phyloP scores from a whole-genome alignment of 2,113 vertebrate genomes.

The Capra hircus region DNA sequence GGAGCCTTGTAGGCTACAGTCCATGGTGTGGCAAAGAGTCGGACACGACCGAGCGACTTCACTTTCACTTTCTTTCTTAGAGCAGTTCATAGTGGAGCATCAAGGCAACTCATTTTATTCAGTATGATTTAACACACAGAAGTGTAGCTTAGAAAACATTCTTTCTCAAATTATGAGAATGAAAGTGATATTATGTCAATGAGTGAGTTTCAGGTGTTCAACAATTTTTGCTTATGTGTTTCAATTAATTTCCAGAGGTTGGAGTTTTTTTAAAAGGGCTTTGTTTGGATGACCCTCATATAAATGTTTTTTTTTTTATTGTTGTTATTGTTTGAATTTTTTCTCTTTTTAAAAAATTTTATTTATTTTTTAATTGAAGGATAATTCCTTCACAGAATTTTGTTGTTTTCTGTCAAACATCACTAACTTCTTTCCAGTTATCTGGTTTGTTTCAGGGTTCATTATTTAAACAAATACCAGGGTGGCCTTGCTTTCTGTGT shows the following conservation, averaged over 20 bases:
- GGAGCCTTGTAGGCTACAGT: background rate
- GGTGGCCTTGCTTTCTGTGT: background rate
- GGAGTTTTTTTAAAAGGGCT: background rate
- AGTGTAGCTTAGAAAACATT: background rate
- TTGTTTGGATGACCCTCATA: background rate
- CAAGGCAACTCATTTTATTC: background rate
- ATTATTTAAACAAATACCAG: background rate
- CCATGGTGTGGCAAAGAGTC: rapidly evolving
- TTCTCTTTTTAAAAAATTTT: background rate
- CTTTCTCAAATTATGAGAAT: background rate
- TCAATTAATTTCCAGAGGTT: background rate
- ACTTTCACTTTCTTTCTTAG: background rate
- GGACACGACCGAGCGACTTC: rapidly evolving
- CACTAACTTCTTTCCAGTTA: background rate
- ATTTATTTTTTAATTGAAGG: background rate
- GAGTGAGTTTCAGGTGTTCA: background rate
- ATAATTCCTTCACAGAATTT: background rate
- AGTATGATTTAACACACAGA: background rate
- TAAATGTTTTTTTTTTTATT: background rate
- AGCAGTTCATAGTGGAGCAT: background rate
- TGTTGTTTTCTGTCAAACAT: background rate
- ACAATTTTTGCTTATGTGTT: background rate
- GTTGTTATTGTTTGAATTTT: background rate
- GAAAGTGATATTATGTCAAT: background rate
- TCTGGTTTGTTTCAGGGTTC: background rate